Evolutionary conservation across 2,113 vertebrate genomes (phyloP), one percentile per base, ranked within the genome.

Genomic region (Hystrix brachyura): DNA sequence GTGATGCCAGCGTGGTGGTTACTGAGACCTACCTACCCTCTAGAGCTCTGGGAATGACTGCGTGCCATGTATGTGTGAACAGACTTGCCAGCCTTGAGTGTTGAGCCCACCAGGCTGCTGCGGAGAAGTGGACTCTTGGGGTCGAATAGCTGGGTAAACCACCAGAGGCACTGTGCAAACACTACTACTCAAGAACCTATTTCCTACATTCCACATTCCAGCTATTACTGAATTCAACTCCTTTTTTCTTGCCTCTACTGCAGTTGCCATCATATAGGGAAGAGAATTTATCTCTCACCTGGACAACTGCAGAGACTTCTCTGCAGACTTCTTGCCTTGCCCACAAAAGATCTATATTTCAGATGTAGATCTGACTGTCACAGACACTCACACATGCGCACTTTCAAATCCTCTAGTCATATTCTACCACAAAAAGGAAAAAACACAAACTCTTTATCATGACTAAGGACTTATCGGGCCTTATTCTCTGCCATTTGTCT

Each of bases 61-160:
- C 19, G 11, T 67, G 15, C 7, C 59, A 76, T 69, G 3, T 60
- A 43, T 60, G 59, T 32, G 17, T 38, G 32, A 91, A 92, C 8
- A 72, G 25, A 93, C 29, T 32, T 55, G 15, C 32, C 48, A 74
- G 13, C 9, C 38, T n/a, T 92, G 51, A 87, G 83, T 72, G 89
- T 79, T 72, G 48, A 46, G 48, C 18, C 51, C 27, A 34, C 21
- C 25, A 72, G 34, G 0, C 3, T 60, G 4, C 48, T n/a, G 0
- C 71, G 13, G 5, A 62, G 19, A 96, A 74, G 34, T 80, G 59
- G 3, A 60, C 18, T 91, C 51, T 48, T 65, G 25, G 23, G 12
- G 18, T 43, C 86, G 34, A 93, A 89, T 51, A 90, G 34, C 74
- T 91, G 25, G 88, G 8, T 27, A 93, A 64, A 74, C 78, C n/a